Conservation (phyloP, 2,888 invertebrate genomes). For the Caenorhabditis sp. region DNA sequence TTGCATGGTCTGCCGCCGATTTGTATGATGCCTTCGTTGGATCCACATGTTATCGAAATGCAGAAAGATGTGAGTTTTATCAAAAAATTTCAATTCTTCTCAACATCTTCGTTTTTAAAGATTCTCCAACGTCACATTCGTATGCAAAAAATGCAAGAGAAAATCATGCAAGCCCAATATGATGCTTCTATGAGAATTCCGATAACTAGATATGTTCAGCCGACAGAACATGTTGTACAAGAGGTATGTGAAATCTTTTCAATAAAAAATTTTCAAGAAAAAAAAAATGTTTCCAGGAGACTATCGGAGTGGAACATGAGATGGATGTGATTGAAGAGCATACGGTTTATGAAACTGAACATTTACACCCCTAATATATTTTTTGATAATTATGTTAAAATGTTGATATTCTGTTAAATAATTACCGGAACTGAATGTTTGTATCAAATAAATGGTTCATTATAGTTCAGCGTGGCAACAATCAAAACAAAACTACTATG, state of each 20-base stretch:
- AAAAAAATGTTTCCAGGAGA: conserved; percentile 8
- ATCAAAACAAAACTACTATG: too few species aligned
- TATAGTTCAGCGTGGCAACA: too few species aligned
- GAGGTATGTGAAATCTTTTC: conserved; percentile 9
- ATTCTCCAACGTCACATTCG: conserved; percentile 45
- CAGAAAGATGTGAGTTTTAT: conserved; percentile 40
- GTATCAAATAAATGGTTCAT: too few species aligned
- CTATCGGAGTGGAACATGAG: conserved; percentile 21
- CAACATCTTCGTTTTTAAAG: conserved; percentile 3
- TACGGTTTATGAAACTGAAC: conserved; percentile 22
- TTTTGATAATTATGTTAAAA: too few species aligned
- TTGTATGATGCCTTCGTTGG: conserved; percentile 46
- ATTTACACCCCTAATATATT: not conserved
- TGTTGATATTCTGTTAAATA: too few species aligned
- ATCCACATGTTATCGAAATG: conserved; percentile 47
- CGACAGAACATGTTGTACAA: conserved; percentile 32
- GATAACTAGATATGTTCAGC: conserved; percentile 35
- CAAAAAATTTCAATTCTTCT: too few species aligned
- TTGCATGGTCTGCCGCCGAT: conserved; percentile 44
- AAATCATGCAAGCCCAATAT: conserved; percentile 44
- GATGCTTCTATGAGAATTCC: conserved; percentile 43
- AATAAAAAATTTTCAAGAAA: not conserved
- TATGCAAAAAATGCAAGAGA: conserved; percentile 51
- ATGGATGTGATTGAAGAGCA: conserved; percentile 39
- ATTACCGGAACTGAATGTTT: too few species aligned